Evolutionary conservation across 1,140 invertebrate genomes (phyloP), one percentile per base, ranked within the genome.

Genomic region (Riptortus pedestris): DNA sequence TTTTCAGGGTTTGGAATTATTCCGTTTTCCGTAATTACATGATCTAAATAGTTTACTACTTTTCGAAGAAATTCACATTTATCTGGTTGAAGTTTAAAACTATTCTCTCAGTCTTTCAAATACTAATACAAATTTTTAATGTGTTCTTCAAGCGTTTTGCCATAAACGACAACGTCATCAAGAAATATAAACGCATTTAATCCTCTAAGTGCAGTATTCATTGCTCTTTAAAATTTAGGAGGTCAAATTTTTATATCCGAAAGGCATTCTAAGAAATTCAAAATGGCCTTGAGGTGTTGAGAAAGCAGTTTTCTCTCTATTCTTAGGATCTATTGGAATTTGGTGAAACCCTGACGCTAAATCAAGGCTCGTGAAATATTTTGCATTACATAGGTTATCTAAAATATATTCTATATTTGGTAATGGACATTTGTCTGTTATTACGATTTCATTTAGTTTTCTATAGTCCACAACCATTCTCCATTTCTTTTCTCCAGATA

Each of bases 21-120:
- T 11, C 78, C 77, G 2, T 75, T 58, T 31, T 69, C 62, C 1
- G 72, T 70, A 38, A 77, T 69, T 2, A 73, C 63, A 63, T 78
- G 76, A 9, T 76, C 77, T 27, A 79, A 68, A 68, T 75, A 77
- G 5, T 64, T 51, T 1, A 78, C 71, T 73, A 77, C 73, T 59
- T 72, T 70, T 65, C 26, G 66, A 27, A 78, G 62, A 68, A 80
- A 79, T 63, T 75, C 70, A 63, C 76, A 79, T 70, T 79, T 79
- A 18, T 72, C 70, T 0, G 73, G 74, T 69, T 79, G 72, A 22
- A 78, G 31, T 70, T 77, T 76, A 28, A 79, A 67, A 57, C 73
- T 71, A 51, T 65, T 72, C 31, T 51, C 70, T 67, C 14, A 79
- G 60, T 64, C 18, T 68, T 66, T 71, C 38, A 52, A 78, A 76